phyloP scores from a whole-genome alignment of 2,113 vertebrate species.

The Poeciliopsis prolifica region DNA sequence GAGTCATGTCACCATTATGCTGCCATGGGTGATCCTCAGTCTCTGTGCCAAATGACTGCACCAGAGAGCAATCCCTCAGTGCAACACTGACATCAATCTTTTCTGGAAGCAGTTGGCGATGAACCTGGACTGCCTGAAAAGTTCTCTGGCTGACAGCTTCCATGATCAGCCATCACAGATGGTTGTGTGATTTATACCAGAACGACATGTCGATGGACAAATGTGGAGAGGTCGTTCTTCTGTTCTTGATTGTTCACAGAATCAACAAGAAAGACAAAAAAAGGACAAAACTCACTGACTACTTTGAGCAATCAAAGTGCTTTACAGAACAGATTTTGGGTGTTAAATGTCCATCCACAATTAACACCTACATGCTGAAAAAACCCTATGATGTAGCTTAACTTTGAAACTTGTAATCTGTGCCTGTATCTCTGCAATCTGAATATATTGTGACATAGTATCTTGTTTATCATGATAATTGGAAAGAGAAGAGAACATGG shows the following conservation, averaged over 20 bases:
- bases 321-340: background rate
- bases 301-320: background rate
- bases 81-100: constrained; percentile 63
- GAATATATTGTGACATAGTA: background rate
- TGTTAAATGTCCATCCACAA: background rate
- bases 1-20: constrained; percentile 63
- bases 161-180: constrained; percentile 72
- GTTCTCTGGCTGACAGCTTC: constrained; percentile 63
- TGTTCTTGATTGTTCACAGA: constrained; percentile 30
- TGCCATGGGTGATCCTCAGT: constrained; percentile 61
- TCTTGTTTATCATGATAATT: background rate
- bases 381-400: no score
- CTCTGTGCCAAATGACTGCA: constrained; percentile 65
- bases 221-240: constrained; percentile 34
- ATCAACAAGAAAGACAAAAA: background rate
- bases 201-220: constrained; percentile 35
- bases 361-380: no score
- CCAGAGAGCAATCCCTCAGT: constrained; percentile 67
- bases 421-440: background rate
- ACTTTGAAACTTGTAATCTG: no score
- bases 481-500: no score
- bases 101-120: constrained; percentile 57
- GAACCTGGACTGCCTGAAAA: constrained; percentile 63
- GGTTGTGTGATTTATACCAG: constrained; percentile 70
- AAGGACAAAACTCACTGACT: background rate